Percentiles rank a stretch among this genome's conserved stretches.
phyloP scores from a whole-genome alignment of 2,113 vertebrate genomes.

The Machaerirhynchus nigripectus region DNA sequence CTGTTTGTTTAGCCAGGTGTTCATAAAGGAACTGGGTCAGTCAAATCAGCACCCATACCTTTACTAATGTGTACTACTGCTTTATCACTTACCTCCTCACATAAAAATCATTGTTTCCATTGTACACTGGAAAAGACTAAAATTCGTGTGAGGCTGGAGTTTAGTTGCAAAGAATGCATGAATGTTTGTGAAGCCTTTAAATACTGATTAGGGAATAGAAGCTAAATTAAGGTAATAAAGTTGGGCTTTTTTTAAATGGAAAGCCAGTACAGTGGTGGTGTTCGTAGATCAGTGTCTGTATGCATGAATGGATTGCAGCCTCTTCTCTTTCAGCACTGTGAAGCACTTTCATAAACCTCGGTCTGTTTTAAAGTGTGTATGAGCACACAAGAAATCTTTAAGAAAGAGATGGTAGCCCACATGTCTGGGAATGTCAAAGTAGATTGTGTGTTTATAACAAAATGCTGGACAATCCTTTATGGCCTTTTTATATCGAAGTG shows the following conservation, averaged over 20 bases:
- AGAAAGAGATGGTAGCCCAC: not conserved
- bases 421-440: not conserved
- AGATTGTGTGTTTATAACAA: not conserved
- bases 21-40: not conserved
- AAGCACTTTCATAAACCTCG: not conserved
- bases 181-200: not conserved
- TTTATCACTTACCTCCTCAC: not conserved
- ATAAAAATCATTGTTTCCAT: not conserved
- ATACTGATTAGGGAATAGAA: not conserved
- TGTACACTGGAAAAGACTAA: not conserved
- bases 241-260: rapidly evolving
- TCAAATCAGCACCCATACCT: not conserved
- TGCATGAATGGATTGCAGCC: not conserved
- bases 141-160: not conserved
- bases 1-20: not conserved
- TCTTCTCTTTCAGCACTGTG: not conserved
- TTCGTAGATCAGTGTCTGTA: not conserved
- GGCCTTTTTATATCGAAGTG: not conserved
- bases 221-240: not conserved
- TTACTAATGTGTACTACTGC: not conserved
- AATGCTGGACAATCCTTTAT: not conserved
- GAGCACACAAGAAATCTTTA: not conserved
- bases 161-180: not conserved
- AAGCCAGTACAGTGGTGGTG: not conserved
- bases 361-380: not conserved